Percentiles rank a stretch among this genome's conserved stretches.
phyloP scores from a whole-genome alignment of 2,888 invertebrate genomes.

The Plagodis dolabraria region DNA sequence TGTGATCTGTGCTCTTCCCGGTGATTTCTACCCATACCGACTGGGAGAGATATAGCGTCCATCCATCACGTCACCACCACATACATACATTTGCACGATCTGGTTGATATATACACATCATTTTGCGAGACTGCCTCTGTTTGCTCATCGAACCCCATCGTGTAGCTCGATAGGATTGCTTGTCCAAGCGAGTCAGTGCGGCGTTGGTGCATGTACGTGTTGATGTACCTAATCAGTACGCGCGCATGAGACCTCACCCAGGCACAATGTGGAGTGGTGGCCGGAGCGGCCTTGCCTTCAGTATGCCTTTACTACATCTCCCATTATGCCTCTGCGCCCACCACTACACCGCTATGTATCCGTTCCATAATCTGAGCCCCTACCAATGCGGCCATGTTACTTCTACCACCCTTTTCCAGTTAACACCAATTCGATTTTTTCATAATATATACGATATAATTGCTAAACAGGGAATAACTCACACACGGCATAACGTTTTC shows the following conservation, averaged over 20 bases:
- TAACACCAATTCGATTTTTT: not conserved
- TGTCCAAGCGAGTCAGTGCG: constrained; percentile 45
- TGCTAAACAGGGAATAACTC: constrained; percentile 12
- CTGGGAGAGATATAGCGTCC: constrained; percentile 72
- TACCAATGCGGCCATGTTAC: constrained; percentile 34
- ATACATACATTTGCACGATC: constrained; percentile 72
- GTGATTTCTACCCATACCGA: constrained; percentile 70
- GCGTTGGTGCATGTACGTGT: constrained; percentile 52
- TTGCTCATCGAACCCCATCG: constrained; percentile 66
- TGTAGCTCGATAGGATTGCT: constrained; percentile 50
- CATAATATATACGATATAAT: constrained; percentile 2
- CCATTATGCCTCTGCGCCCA: constrained; percentile 12
- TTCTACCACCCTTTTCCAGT: constrained; percentile 17
- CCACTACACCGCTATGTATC: constrained; percentile 1
- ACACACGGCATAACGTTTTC: constrained; percentile 1
- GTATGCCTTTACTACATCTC: not conserved
- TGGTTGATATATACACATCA: constrained; percentile 58
- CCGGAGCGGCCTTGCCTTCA: constrained; percentile 40
- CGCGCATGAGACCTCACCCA: constrained; percentile 9
- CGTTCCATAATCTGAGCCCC: constrained; percentile 6
- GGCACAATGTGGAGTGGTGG: constrained; percentile 14
- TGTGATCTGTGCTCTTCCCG: constrained; percentile 72
- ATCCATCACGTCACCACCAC: constrained; percentile 63
- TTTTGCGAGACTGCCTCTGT: constrained; percentile 55
- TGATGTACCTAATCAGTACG: constrained; percentile 30